Evolutionary conservation across 2,797 vertebrate genomes (phyloP), one percentile per base, ranked within the genome.

Genomic region (Brachymystax lenok): DNA sequence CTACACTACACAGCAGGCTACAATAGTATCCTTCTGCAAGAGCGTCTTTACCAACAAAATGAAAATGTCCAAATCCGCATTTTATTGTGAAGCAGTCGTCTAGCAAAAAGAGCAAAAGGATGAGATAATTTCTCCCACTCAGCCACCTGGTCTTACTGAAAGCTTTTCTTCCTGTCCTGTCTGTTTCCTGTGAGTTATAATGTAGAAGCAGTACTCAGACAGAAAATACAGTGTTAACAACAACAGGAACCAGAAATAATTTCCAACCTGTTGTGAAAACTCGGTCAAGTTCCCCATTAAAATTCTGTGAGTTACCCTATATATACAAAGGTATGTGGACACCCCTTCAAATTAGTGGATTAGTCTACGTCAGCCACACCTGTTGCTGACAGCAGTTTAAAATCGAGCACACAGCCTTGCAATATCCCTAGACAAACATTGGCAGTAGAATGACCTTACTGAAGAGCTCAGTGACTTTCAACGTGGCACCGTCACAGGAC

Each of bases 181-280:
- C 28, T n/a, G 67, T 69, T 69, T 40, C 27, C 30, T 35, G 67
- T 30, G 17, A 2, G 3, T 5, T 40, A 7, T 19, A 69, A 69
- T 19, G 30, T 5, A 63, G n/a, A 3, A 7, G 28, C 13, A 63
- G 59, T 24, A 3, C 59, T 5, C 14, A 69, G 14, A 69, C 67
- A 40, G 33, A 69, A 35, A 16, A 6, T 30, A 30, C 1, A 17
- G 21, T 69, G 33, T 69, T 69, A 33, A 69, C 30, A 69, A 7
- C 67, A 40, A 17, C 14, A 69, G 16, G 30, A 69, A 69, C 67
- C 67, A 69, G 30, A 17, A 40, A 69, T 69, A 2, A 69, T 69
- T 69, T 16, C 7, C 33, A 3, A 1, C 19, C 33, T 5, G 5
- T 16, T 28, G 27, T 67, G 27, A 67, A 67, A 33, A 28, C 30